These are phyloP conservation scores for Sussaba pulchella DNA, from an alignment of 2,888 invertebrate species.

Conservation along the genomic window DNA sequence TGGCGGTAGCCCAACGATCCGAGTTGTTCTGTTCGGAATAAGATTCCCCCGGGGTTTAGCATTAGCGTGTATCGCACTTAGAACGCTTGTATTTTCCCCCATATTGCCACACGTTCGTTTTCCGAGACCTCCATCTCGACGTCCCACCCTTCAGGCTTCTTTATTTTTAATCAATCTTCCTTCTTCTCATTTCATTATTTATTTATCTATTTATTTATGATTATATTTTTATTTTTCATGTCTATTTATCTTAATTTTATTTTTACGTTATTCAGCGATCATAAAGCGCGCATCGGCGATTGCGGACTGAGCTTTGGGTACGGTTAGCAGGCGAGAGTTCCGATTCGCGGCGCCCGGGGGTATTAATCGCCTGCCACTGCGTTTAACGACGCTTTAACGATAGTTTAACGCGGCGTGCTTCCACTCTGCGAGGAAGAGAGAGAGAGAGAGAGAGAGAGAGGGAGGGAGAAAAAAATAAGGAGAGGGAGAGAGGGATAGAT, in stretches of 20 bases:
- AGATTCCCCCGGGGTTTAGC: constrained; percentile 9
- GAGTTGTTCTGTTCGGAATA: constrained; percentile 1
- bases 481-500: too few relatives aligned
- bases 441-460: neutral
- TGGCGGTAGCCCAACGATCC: neutral
- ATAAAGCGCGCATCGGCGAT: constrained; percentile 29
- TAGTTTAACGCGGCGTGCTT: constrained; percentile 72
- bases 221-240: neutral
- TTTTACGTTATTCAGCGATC: constrained; percentile 30
- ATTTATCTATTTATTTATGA: too few relatives aligned
- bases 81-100: constrained; percentile 10
- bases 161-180: too few relatives aligned
- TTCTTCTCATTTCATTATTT: too few relatives aligned
- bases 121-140: too few relatives aligned
- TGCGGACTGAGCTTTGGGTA: neutral
- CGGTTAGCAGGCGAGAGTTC: constrained; percentile 53
- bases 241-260: constrained; percentile 16
- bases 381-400: constrained; percentile 75
- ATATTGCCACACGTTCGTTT: constrained; percentile 32
- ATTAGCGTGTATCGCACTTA: constrained; percentile 34
- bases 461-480: too few relatives aligned
- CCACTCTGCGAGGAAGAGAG: constrained; percentile 46
- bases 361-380: constrained; percentile 73
- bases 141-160: too few relatives aligned
- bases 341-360: constrained; percentile 69